These are phyloP conservation scores for Ditula angustiorana DNA, from an alignment of 2,888 invertebrate species.

Conservation along the genomic window DNA sequence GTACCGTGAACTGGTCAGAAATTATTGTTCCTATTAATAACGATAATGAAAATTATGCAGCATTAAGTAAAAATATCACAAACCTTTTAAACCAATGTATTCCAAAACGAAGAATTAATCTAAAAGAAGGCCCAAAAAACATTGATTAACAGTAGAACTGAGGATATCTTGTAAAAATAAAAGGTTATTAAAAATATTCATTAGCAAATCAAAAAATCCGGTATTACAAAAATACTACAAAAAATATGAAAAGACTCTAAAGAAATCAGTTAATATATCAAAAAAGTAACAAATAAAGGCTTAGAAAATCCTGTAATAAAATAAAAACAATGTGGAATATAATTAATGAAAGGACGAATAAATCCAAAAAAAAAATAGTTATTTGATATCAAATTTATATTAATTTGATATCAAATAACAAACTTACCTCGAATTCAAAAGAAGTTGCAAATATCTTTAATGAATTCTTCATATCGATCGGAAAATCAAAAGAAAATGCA, in stretches of 20 bases:
- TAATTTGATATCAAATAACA: constrained; percentile 16
- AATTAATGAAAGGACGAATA: constrained; percentile 34
- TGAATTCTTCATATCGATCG: not conserved
- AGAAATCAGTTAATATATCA: constrained; percentile 21
- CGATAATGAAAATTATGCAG: constrained; percentile 33
- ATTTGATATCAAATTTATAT: constrained; percentile 33
- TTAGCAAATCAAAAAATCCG: constrained; percentile 10
- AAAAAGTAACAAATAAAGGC: constrained; percentile 32
- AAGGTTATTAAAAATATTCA: constrained; percentile 34
- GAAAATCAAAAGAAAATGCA: no score
- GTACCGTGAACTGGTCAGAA: constrained; percentile 10
- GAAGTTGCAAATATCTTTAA: not conserved
- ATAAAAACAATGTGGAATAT: constrained; percentile 41
- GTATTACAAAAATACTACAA: constrained; percentile 36
- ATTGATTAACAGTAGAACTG: constrained; percentile 30
- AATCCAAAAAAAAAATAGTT: constrained; percentile 6
- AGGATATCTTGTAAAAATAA: constrained; percentile 41
- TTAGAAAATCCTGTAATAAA: constrained; percentile 25
- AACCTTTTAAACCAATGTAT: constrained; percentile 28
- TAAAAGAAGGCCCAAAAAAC: constrained; percentile 19
- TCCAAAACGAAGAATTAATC: constrained; percentile 30
- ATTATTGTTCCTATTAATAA: constrained; percentile 19
- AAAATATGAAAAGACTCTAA: constrained; percentile 38
- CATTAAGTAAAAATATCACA: constrained; percentile 22
- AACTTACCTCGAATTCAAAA: not conserved